Percentiles rank a stretch among this genome's conserved stretches.
Evolutionary conservation across 92 coral and sea anemone species (phyloP).

Genomic region (Plumapathes pennacea): DNA sequence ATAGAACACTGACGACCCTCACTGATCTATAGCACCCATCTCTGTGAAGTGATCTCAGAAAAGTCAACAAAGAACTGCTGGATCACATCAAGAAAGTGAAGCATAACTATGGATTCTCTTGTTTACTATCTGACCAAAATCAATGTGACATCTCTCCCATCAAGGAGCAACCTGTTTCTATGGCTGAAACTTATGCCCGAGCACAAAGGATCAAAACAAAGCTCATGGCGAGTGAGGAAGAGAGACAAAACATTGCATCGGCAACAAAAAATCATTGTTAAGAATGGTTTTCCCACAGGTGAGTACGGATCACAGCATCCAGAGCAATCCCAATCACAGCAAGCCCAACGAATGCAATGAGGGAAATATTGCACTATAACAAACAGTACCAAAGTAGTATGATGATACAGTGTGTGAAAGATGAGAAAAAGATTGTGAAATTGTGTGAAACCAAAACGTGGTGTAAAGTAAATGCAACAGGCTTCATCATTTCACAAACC

Average conservation of each 20-base stretch:
- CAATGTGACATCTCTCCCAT: slow-evolving; percentile 46
- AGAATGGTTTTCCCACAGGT: slow-evolving; percentile 51
- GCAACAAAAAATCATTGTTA: slow-evolving; percentile 56
- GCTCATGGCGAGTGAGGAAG: slow-evolving; percentile 43
- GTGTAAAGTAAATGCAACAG: slow-evolving; percentile 55
- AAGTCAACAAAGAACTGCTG: slow-evolving; percentile 56
- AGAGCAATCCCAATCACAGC: slow-evolving; percentile 54
- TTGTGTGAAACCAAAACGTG: slow-evolving; percentile 32
- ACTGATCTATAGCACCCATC: slow-evolving; percentile 40
- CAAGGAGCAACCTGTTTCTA: slow-evolving; percentile 61
- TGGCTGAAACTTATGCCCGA: slow-evolving; percentile 35
- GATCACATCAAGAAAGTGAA: slow-evolving; percentile 45
- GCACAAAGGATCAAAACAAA: slow-evolving; percentile 61
- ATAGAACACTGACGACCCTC: slow-evolving; percentile 31
- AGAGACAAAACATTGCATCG: slow-evolving; percentile 55
- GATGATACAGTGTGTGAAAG: slow-evolving; percentile 57
- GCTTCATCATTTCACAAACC: slow-evolving; percentile 55
- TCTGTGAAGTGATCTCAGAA: slow-evolving; percentile 18
- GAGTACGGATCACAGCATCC: slow-evolving; percentile 56
- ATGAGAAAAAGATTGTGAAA: slow-evolving; percentile 41
- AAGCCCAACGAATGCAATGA: slow-evolving; percentile 69
- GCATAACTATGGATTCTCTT: slow-evolving; percentile 58
- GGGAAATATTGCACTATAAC: slow-evolving; percentile 53
- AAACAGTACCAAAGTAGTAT: slow-evolving; percentile 46
- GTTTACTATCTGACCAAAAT: slow-evolving; percentile 42